A percentile compares a stretch with the other conserved stretches of the same genome.
phyloP scores from a whole-genome alignment of 2,113 vertebrate genomes.

The Myanophis thanlyinensis region DNA sequence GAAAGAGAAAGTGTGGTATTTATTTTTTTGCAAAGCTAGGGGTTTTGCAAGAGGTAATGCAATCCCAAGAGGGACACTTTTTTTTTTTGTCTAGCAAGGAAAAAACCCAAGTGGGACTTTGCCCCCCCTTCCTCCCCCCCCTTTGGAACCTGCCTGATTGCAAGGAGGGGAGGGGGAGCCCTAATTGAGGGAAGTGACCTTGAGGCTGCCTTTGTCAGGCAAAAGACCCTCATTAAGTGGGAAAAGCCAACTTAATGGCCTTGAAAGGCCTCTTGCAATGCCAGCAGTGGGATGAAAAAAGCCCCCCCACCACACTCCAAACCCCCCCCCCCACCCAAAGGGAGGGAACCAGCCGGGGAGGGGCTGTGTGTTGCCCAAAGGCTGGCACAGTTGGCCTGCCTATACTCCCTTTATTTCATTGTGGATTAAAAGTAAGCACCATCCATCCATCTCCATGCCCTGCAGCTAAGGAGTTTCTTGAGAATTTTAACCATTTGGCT shows the following conservation, averaged over 20 bases:
- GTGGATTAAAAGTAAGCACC: background rate
- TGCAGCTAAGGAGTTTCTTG: background rate
- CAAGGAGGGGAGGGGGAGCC: background rate
- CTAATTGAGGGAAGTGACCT: background rate
- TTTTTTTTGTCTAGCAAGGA: background rate
- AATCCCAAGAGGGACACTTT: background rate
- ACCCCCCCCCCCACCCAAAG: background rate
- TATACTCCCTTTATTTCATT: background rate
- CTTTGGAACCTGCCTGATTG: background rate
- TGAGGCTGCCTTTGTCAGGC: background rate
- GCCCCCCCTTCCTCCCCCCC: background rate
- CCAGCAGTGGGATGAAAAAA: no score
- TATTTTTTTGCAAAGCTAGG: background rate
- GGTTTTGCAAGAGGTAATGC: background rate
- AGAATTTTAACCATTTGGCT: background rate
- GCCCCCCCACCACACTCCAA: no score
- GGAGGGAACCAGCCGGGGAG: fast-evolving
- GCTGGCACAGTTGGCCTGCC: background rate
- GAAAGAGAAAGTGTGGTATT: no score
- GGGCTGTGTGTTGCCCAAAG: background rate
- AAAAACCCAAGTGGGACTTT: background rate
- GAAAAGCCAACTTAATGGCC: background rate
- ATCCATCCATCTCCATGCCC: background rate
- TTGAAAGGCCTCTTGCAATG: background rate
- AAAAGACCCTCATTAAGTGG: background rate